Evolutionary conservation across 1,140 invertebrate genomes (phyloP).

Genomic region (Acyrthosiphon pisum): DNA sequence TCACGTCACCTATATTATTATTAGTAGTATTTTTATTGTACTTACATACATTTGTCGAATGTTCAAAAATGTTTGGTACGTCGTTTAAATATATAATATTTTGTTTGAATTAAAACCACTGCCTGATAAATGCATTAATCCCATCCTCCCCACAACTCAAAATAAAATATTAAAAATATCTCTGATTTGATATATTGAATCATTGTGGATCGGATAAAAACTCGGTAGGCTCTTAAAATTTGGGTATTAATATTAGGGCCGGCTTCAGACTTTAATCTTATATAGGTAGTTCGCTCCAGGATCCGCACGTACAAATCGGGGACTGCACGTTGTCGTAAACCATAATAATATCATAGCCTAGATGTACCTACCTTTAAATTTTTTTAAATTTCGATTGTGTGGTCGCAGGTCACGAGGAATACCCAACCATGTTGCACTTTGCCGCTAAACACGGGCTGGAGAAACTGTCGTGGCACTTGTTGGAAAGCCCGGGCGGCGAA

Average conservation of each 20-base stretch:
- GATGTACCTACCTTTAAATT: not conserved
- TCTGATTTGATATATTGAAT: too few species aligned
- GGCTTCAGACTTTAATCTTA: too few species aligned
- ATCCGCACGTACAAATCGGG: too few species aligned
- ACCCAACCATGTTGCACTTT: slow-evolving; percentile 87
- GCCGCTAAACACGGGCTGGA: slow-evolving; percentile 84
- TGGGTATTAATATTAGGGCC: too few species aligned
- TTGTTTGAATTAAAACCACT: not conserved
- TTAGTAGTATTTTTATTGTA: not conserved
- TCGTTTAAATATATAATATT: too few species aligned
- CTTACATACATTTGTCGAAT: not conserved
- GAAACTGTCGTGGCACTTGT: slow-evolving; percentile 78
- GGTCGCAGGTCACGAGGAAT: slow-evolving; percentile 73
- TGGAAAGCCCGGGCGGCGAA: slow-evolving; percentile 84
- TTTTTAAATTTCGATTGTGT: not conserved
- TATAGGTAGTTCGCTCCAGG: too few species aligned
- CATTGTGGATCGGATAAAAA: not conserved
- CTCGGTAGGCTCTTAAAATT: not conserved
- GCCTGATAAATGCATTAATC: not conserved
- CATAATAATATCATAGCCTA: not conserved
- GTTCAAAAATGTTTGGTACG: not conserved
- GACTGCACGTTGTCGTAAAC: not conserved
- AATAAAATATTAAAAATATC: too few species aligned
- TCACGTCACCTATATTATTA: not conserved
- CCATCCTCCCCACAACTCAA: not conserved